These are phyloP conservation scores for Harpalus rufipes DNA, from an alignment of 2,888 invertebrate genomes.

Conservation along the genomic window DNA sequence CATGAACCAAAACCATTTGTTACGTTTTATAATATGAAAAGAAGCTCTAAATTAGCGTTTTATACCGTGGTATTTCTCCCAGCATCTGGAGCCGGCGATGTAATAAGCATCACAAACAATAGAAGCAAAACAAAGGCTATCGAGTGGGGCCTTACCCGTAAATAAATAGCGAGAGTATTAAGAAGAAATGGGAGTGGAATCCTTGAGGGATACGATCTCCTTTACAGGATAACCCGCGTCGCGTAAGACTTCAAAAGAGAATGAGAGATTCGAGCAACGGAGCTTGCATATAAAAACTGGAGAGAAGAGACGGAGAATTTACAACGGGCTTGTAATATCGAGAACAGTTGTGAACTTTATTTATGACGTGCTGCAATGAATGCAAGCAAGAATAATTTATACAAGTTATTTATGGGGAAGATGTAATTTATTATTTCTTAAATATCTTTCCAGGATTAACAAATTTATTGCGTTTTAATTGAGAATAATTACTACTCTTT, in stretches of 20 bases:
- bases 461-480: too few relatives aligned
- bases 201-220: constrained; percentile 15
- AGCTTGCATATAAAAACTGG: constrained; percentile 1
- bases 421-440: neutral
- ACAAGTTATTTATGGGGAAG: neutral
- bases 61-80: neutral
- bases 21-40: too few relatives aligned
- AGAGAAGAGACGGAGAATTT: neutral
- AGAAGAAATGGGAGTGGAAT: constrained; percentile 28
- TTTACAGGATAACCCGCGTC: constrained; percentile 5
- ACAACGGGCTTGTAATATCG: constrained; percentile 2
- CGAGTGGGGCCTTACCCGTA: neutral
- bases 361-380: constrained; percentile 2
- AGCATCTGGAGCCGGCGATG: neutral
- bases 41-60: too few relatives aligned
- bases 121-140: constrained; percentile 24
- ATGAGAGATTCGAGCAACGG: neutral
- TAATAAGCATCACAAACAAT: constrained; percentile 38
- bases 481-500: too few relatives aligned
- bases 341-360: constrained; percentile 15
- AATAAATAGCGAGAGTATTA: constrained; percentile 29
- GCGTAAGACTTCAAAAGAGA: too few relatives aligned
- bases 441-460: neutral
- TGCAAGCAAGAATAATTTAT: constrained; percentile 15
- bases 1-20: too few relatives aligned